Base-by-base conservation (phyloP, 2,113 vertebrate species). In the Parus major region DNA sequence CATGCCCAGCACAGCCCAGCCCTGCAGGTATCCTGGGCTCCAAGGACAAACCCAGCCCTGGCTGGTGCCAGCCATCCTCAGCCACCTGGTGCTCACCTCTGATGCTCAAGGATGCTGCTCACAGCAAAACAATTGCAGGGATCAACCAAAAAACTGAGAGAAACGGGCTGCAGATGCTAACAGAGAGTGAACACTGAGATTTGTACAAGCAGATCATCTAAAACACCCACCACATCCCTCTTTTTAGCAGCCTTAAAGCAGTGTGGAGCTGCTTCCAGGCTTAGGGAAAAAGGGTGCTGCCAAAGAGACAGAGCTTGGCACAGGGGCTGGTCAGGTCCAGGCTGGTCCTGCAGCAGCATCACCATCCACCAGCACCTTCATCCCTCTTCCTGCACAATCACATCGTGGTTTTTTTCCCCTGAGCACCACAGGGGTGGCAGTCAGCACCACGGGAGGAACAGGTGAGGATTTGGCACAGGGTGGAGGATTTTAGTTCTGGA, bases 361-460 rank as follows among this genome's bases (percentile, higher is more conserved):
- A 1, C 15, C 49, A 77, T 31, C 13, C n/a, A 12, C 27, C 23
- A 6, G 39, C 55, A 29, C 41, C 57, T 28, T 2, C 65, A 87
- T 19, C 70, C 61, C 25, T 52, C 75, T 42, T 83, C 59, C 71
- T 75, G 71, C 71, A 52, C 60, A 12, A 4, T 44, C 31, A 33
- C 31, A 61, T 64, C 31, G 9, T 31, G 19, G 4, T 24, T 29
- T 23, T 41, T 63, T 28, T 16, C 41, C 46, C 36, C 52, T 29
- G 36, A 82, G 28, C 61, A n/a, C 21, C 0, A 2, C 0, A 2
- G 36, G 76, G 39, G 39, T 2, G 2, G 59, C 23, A 13, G 35
- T 28, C 39, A 39, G 75, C 33, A 57, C 8, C 15, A 1, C 1
- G 0, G 42, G 55, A 24, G 5, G 61, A 47, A 15, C 3, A 1